Base-by-base conservation (phyloP, 2,888 invertebrate species). In the Parnassius smintheus region DNA sequence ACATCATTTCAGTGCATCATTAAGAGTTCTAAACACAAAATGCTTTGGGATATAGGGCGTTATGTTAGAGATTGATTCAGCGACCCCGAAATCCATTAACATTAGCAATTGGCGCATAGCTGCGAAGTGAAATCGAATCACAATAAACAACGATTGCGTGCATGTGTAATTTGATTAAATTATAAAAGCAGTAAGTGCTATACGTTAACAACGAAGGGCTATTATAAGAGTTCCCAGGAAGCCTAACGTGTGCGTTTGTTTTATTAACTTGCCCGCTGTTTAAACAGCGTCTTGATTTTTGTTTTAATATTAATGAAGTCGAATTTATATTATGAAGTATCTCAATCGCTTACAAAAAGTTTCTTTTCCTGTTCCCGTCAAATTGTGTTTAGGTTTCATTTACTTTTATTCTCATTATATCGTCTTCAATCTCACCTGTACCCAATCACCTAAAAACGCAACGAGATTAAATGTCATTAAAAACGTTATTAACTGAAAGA, bases 181-280 rank as follows among this genome's bases (percentile, higher is more conserved):
- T 35, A 48, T 48, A 48, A 63, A 60, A 64, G 56, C 51, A 48
- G 50, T 18, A 44, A 42, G 55, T 50, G 46, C 45, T 35, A 55
- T 50, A 41, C 50, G 22, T 46, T 63, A 51, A 59, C 55, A 52
- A 56, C 63, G 59, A 49, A 12, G 35, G n/a, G 13, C 53, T 41
- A 62, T 59, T 59, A 63, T 63, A 63, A 41, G 59, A 63, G 54
- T 63, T 63, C 62, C 44, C 50, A 25, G 41, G 62, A 59, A 63
- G 45, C 59, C 62, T 3, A 44, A 55, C 62, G 51, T 59, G 46
- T 45, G 25, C 49, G 49, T 12, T 53, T 42, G 22, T 48, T 57
- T 41, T 7, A 45, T 12, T 53, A 25, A 55, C 42, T 41, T 45
- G 44, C 56, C 11, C 35, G 35, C 35, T 35, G 35, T 35, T 35